A percentile compares a stretch with the other conserved stretches of the same genome.
phyloP scores from a whole-genome alignment of 2,888 invertebrate species.

The Venusia cambrica region DNA sequence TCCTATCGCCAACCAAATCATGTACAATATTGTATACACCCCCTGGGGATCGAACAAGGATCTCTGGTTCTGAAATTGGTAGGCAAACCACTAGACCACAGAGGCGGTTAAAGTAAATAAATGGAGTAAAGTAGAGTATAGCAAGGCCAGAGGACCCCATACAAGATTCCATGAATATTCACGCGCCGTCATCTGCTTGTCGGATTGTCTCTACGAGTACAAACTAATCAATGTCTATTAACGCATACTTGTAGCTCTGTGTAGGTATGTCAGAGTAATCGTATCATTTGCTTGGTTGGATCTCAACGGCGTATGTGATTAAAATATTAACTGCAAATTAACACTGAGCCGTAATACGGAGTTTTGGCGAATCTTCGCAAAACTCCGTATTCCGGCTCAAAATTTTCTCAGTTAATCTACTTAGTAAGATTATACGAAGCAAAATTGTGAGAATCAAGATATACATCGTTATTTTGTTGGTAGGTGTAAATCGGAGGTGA shows the following conservation, averaged over 20 bases:
- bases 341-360: conserved; percentile 4
- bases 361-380: background rate
- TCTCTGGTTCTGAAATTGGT: no score
- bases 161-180: conserved; percentile 36
- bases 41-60: no score
- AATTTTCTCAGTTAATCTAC: no score
- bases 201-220: conserved; percentile 26
- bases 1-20: no score
- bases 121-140: no score
- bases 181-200: conserved; percentile 18
- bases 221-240: conserved; percentile 43
- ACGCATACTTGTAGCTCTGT: conserved; percentile 25
- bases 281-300: conserved; percentile 20
- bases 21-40: no score
- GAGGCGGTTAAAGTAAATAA: no score
- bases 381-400: background rate
- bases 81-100: no score
- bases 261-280: conserved; percentile 21
- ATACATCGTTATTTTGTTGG: no score
- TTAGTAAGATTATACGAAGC: no score
- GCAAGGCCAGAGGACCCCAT: conserved; percentile 9
- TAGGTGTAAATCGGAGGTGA: no score
- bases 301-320: conserved; percentile 20
- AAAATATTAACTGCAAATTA: conserved; percentile 17
- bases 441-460: no score